Evolutionary conservation across 2,113 vertebrate genomes (phyloP), one percentile per base, ranked within the genome.

Genomic region (Bagarius yarrelli): DNA sequence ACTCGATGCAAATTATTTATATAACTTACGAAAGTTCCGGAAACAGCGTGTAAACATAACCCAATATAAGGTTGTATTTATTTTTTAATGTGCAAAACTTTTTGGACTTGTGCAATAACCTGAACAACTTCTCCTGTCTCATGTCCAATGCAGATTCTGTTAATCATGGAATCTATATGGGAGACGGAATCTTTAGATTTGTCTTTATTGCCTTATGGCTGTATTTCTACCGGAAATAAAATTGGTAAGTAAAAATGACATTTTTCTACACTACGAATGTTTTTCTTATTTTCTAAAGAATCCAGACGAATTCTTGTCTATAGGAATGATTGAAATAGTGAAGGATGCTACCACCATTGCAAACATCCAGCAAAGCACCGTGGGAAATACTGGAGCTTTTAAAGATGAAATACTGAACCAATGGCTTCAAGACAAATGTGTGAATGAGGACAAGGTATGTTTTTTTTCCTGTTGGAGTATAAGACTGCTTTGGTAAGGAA

Each of bases 101-200:
- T 40, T 40, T 40, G 36, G 36, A 40, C 36, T 6, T n/a, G n/a
- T n/a, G n/a, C 36, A 44, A 47, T 32, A 25, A n/a, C n/a, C n/a
- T n/a, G n/a, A n/a, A n/a, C n/a, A n/a, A n/a, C n/a, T n/a, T n/a
- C n/a, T n/a, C n/a, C n/a, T n/a, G n/a, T 53, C 18, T 71, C 5
- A 40, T 19, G 19, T 69, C 57, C 74, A 82, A 77, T 40, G 64
- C 87, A 99, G 98, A 99, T 98, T 87, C 91, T 99, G 88, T 91
- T 95, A 84, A 99, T 99, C 87, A 99, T 99, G 98, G 96, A 96
- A 87, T 98, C 96, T 2, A 98, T 99, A 90, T 99, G 98, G 98
- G 97, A 99, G 90, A 94, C 94, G 0, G 97, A 98, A 85, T 97
- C 95, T 1, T 89, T 99, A 88, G 98, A 99, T 81, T 94, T 99